Evolutionary conservation across 2,888 invertebrate genomes (phyloP).

Genomic region (Cantharis rustica): DNA sequence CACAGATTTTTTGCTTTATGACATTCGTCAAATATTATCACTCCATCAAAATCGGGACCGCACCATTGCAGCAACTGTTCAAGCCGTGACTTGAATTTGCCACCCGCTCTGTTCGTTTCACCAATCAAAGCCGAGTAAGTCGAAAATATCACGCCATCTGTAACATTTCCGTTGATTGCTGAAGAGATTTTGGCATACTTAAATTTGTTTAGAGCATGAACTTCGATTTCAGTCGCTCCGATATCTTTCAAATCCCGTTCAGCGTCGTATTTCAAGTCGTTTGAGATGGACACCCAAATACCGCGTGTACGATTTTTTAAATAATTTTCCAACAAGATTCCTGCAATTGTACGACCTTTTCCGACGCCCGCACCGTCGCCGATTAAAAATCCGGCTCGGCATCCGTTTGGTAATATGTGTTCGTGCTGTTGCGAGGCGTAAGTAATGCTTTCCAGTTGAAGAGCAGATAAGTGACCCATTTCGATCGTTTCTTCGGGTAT

Average conservation of each 20-base stretch:
- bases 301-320: conserved; percentile 90
- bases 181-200: conserved; percentile 98
- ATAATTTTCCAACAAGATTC: conserved; percentile 97
- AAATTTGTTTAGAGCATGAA: conserved; percentile 91
- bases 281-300: conserved; percentile 97
- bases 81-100: conserved; percentile 91
- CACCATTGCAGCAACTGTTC: conserved; percentile 99
- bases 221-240: conserved; percentile 87
- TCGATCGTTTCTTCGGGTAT: conserved; percentile 85
- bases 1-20: conserved; percentile 99
- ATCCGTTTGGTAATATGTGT: conserved; percentile 84
- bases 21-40: conserved; percentile 98
- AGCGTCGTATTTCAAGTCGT: conserved; percentile 97
- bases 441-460: conserved; percentile 96
- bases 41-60: conserved; percentile 94
- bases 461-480: conserved; percentile 85
- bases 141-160: conserved; percentile 80
- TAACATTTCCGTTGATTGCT: conserved; percentile 79
- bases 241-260: conserved; percentile 96
- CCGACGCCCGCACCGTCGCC: conserved; percentile 98
- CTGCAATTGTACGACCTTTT: conserved; percentile 96
- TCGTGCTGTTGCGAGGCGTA: conserved; percentile 98
- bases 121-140: conserved; percentile 99
- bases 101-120: conserved; percentile 84
- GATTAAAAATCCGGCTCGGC: conserved; percentile 93